Base-by-base conservation (phyloP, 2,888 invertebrate species). In the Agriotes lineatus region DNA sequence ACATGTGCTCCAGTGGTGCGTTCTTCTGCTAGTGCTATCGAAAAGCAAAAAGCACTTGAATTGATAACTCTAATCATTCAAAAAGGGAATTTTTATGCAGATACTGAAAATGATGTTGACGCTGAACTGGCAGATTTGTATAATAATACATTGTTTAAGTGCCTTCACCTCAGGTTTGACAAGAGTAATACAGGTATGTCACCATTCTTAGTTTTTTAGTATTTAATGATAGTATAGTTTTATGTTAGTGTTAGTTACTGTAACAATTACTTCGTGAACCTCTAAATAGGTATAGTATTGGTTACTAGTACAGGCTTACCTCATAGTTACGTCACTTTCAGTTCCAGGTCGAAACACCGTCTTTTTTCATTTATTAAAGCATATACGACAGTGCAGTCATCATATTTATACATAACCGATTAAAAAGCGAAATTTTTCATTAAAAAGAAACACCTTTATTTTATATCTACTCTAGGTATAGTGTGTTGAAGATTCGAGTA, bases 41-140 rank as follows among this genome's bases (percentile, higher is more conserved):
- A 80, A 54, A 83, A 81, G 77, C 68, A 68, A 7, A 79, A 78
- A 69, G 72, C 79, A 7, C 72, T 81, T 10, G 74, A 78, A 25
- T 69, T 81, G 14, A 57, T 82, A 3, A 59, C 16, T 12, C 44
- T 70, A 45, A 57, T 70, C 19, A 48, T 70, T 58, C 9, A 48
- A 16, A 57, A 67, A 25, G 67, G 67, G 50, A 45, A 67, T n/a
- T 35, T 70, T 6, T 35, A 54, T 25, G 19, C 77, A 12, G 76
- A 76, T 52, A 65, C 70, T 60, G 48, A 67, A 57, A 59, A 75
- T 54, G 56, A 70, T 67, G 77, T 79, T 70, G 54, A 69, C 16
- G 12, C 12, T 0, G 58, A 65, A 22, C 16, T 65, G 14, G n/a
- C 25, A 7, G 69, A 71, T 14, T 39, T 74, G 6, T 75, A 73